phyloP scores from a whole-genome alignment of 1,140 invertebrate species.

The Calliopsis andreniformis region DNA sequence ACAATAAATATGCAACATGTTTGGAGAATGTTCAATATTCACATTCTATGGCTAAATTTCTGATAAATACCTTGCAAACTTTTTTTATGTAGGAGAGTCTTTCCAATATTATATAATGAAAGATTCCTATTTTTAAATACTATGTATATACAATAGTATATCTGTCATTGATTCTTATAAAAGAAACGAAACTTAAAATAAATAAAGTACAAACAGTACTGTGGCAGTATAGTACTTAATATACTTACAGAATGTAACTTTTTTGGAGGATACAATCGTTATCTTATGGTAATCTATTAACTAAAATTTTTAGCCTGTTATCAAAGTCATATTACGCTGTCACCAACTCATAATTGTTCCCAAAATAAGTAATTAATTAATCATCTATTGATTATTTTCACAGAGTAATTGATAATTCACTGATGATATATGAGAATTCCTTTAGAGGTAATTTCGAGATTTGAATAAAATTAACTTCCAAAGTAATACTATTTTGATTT shows the following conservation, averaged over 20 bases:
- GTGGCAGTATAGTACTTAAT: slow-evolving; percentile 63
- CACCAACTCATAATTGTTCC: slow-evolving; percentile 16
- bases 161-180: slow-evolving; percentile 43
- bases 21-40: slow-evolving; percentile 58
- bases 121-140: slow-evolving; percentile 48
- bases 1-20: slow-evolving; percentile 52
- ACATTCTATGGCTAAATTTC: slow-evolving; percentile 54
- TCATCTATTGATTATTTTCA: slow-evolving; percentile 2
- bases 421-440: neutral
- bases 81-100: slow-evolving; percentile 16
- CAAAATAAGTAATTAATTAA: slow-evolving; percentile 33
- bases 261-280: slow-evolving; percentile 28
- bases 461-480: slow-evolving; percentile 7
- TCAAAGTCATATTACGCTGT: slow-evolving; percentile 13
- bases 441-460: neutral
- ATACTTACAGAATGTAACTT: slow-evolving; percentile 32
- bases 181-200: slow-evolving; percentile 42
- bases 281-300: slow-evolving; percentile 35
- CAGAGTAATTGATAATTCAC: slow-evolving; percentile 7
- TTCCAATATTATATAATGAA: slow-evolving; percentile 22
- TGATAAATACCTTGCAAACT: slow-evolving; percentile 1
- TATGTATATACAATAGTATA: slow-evolving; percentile 62
- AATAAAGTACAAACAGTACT: slow-evolving; percentile 48
- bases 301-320: slow-evolving; percentile 14
- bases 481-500: neutral